These are phyloP conservation scores for Harpagoxenus sublaevis DNA, from an alignment of 2,888 invertebrate species.

Conservation along the genomic window DNA sequence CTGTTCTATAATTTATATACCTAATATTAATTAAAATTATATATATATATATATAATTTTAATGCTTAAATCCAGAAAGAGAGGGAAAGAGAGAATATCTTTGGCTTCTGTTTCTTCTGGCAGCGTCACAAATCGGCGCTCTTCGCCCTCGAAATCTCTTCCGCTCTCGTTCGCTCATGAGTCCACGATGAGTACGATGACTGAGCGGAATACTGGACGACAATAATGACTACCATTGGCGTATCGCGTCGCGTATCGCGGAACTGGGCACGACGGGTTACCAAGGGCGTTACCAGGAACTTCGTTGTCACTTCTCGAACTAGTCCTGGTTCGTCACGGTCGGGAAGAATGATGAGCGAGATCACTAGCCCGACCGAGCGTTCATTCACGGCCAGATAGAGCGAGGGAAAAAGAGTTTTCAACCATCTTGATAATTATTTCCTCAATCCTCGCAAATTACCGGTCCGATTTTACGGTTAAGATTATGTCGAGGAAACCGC, in stretches of 20 bases:
- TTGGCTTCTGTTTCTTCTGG: slow-evolving; percentile 13
- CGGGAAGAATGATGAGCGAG: slow-evolving; percentile 51
- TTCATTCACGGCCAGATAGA: slow-evolving; percentile 14
- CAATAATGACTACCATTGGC: slow-evolving; percentile 62
- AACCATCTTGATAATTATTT: slow-evolving; percentile 30
- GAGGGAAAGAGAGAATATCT: neutral
- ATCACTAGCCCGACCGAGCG: slow-evolving; percentile 38
- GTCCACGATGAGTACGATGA: slow-evolving; percentile 58
- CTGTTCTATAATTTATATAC: too few species aligned
- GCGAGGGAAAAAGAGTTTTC: slow-evolving; percentile 8
- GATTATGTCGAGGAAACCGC: neutral
- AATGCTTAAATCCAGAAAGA: slow-evolving; percentile 16
- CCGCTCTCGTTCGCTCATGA: slow-evolving; percentile 25
- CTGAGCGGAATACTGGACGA: slow-evolving; percentile 44
- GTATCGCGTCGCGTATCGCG: slow-evolving; percentile 54
- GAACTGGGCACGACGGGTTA: slow-evolving; percentile 60
- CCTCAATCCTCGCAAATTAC: slow-evolving; percentile 18
- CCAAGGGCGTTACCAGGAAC: slow-evolving; percentile 65
- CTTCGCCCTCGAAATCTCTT: slow-evolving; percentile 45
- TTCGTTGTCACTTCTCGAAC: slow-evolving; percentile 57
- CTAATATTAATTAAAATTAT: neutral
- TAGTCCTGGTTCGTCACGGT: slow-evolving; percentile 63
- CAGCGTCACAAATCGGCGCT: slow-evolving; percentile 28
- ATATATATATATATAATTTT: too few species aligned
- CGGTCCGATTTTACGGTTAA: neutral